Evolutionary conservation across 2,888 invertebrate genomes (phyloP), one percentile per base, ranked within the genome.

Genomic region (Trisateles emortualis): DNA sequence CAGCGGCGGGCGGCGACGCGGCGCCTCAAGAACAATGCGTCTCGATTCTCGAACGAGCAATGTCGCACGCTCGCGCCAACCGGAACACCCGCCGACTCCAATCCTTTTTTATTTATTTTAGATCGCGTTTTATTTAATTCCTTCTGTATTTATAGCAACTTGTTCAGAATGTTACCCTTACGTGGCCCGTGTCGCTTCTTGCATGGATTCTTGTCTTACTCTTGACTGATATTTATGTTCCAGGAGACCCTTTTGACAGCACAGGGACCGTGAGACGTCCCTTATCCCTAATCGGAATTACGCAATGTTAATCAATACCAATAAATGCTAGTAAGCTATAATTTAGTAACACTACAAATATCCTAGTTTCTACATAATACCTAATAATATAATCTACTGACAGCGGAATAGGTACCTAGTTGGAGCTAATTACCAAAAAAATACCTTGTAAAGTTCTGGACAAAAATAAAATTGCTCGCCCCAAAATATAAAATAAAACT

Each of bases 11-110:
- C 19, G 19, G 19, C 2, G 19, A 2, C 3, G 44, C 51, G 74
- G 65, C 76, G 74, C 72, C 72, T 64, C 59, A 64, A 63, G 66
- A 75, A 76, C 76, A 76, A 76, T 76, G 72, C 64, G 68, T 66
- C 60, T 60, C 38, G 40, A 44, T 48, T 50, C 46, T 16, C 63
- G 51, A 59, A 59, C 40, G 40, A 48, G 48, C 54, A 45, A 16
- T 60, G 51, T 49, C 59, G 54, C 26, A 42, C 43, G 45, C 36
- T 36, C 61, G 57, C 64, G 50, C 68, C 59, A 41, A 44, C 50
- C 55, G 52, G 64, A 62, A 59, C 58, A 62, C 69, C 52, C 53
- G 54, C 52, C 53, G 52, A 50, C 64, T 61, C 35, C 48, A n/a
- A 55, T 62, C 39, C 50, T 55, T 62, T 68, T 68, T 72, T 70